Evolutionary conservation across 2,888 invertebrate genomes (phyloP).

Genomic region (Drosophila ezoana): DNA sequence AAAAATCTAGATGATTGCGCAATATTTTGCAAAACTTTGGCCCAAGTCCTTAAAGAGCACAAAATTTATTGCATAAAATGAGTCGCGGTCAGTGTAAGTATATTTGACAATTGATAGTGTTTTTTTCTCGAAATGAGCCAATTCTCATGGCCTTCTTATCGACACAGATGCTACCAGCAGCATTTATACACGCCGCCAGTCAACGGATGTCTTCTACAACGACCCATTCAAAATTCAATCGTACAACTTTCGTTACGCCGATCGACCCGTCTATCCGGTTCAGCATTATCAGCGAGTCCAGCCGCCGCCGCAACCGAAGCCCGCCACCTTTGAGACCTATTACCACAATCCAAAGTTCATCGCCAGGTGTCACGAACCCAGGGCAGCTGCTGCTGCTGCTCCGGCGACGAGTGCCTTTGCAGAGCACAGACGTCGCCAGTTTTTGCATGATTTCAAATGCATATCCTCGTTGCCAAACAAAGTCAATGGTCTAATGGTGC

Average conservation of each 20-base stretch:
- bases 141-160: conserved; percentile 24
- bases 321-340: conserved; percentile 58
- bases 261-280: conserved; percentile 63
- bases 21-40: conserved; percentile 40
- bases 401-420: conserved; percentile 43
- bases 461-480: conserved; percentile 17
- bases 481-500: background rate
- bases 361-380: background rate
- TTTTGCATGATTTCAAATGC: conserved; percentile 50
- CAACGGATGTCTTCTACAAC: conserved; percentile 73
- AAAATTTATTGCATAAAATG: conserved; percentile 62
- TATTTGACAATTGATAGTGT: background rate
- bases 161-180: conserved; percentile 37
- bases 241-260: conserved; percentile 82
- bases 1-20: conserved; percentile 31
- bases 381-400: background rate
- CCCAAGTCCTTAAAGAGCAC: conserved; percentile 17
- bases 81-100: conserved; percentile 54
- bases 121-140: background rate
- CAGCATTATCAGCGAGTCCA: conserved; percentile 50
- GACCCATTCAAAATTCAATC: conserved; percentile 83
- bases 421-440: conserved; percentile 63
- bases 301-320: background rate
- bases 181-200: conserved; percentile 56
- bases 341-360: conserved; percentile 75